Evolutionary conservation across 2,888 invertebrate genomes (phyloP).

Genomic region (Polymixis lichenea): DNA sequence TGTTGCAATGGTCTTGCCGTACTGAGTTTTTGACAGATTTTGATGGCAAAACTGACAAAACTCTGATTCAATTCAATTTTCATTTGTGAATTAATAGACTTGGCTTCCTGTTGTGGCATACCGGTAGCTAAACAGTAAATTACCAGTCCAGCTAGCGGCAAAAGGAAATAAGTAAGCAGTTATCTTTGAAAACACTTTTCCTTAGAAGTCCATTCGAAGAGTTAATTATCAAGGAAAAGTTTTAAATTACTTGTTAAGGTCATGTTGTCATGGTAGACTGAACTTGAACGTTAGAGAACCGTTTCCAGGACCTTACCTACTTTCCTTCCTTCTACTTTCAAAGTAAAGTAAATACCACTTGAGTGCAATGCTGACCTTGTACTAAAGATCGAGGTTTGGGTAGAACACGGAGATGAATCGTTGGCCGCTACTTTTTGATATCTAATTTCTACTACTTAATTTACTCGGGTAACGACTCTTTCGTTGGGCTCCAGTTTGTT

Average conservation of each 20-base stretch:
- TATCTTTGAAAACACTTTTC: background rate
- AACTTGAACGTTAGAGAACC: background rate
- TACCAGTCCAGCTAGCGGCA: background rate
- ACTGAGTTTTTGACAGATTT: background rate
- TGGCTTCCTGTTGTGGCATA: too few species aligned
- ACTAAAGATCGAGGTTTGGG: background rate
- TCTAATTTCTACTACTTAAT: background rate
- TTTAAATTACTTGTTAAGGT: conserved; percentile 15
- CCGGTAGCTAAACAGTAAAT: background rate
- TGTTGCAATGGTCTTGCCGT: background rate
- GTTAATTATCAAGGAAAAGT: background rate
- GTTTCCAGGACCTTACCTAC: background rate
- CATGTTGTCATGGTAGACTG: background rate
- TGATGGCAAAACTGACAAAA: too few species aligned
- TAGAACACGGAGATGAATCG: background rate
- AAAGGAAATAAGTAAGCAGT: conserved; percentile 16
- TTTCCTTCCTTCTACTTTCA: background rate
- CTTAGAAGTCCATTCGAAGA: background rate
- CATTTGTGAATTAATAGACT: background rate
- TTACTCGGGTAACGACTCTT: background rate
- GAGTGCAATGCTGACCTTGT: background rate
- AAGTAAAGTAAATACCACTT: background rate
- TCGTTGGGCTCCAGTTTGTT: background rate
- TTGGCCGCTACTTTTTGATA: background rate
- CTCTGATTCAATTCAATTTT: too few species aligned